Conservation (phyloP, 1,140 invertebrate genomes). For the Drosophila baimaii region DNA sequence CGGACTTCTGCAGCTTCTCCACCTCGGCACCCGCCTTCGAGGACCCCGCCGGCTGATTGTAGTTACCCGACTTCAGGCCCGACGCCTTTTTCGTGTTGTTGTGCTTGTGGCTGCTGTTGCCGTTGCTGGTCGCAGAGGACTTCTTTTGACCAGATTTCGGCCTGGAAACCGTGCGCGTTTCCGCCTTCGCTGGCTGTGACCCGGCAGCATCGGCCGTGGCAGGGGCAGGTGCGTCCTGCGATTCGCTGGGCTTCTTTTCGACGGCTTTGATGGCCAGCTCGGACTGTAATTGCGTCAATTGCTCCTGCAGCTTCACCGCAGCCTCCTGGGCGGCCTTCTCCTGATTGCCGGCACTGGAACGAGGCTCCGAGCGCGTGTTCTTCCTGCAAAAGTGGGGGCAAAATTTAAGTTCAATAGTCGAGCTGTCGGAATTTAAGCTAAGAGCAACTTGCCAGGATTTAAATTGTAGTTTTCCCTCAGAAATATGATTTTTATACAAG, state of each 20-base stretch:
- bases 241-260: constrained; percentile 53
- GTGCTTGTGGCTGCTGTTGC: constrained; percentile 44
- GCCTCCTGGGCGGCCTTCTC: constrained; percentile 49
- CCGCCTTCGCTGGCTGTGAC: constrained; percentile 51
- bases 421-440: not conserved
- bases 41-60: constrained; percentile 75
- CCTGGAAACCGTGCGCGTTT: constrained; percentile 76
- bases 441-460: not conserved
- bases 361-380: constrained; percentile 80
- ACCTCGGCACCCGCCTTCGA: constrained; percentile 74
- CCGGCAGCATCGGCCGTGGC: constrained; percentile 10
- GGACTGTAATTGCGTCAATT: constrained; percentile 78
- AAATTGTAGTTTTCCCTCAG: not conserved
- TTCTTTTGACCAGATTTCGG: constrained; percentile 76
- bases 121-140: constrained; percentile 47
- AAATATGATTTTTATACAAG: not conserved
- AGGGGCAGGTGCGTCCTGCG: not conserved
- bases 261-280: constrained; percentile 76
- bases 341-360: constrained; percentile 49
- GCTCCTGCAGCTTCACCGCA: constrained; percentile 70
- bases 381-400: constrained; percentile 66
- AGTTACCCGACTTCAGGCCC: constrained; percentile 67
- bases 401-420: constrained; percentile 55
- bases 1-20: constrained; percentile 86
- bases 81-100: constrained; percentile 65